These are phyloP conservation scores for Tyria jacobaeae DNA, from an alignment of 2,888 invertebrate species.

Conservation along the genomic window DNA sequence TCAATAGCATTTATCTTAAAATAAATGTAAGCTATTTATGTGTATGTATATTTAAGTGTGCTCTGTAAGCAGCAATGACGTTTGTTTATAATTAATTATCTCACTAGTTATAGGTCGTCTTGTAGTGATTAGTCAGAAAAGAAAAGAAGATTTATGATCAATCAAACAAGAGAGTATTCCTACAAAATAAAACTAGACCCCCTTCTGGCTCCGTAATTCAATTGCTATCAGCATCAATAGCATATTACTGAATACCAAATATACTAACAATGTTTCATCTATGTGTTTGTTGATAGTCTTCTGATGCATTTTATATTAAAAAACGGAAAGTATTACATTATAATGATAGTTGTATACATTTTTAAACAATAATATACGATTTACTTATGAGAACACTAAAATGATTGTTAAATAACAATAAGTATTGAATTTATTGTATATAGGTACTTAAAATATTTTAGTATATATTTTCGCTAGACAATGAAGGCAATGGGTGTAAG, in stretches of 20 bases:
- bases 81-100: not conserved
- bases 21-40: not conserved
- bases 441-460: not conserved
- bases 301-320: not conserved
- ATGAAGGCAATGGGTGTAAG: not conserved
- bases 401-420: not conserved
- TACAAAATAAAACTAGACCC: not conserved
- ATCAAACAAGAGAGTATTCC: too few species aligned
- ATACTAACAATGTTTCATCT: not conserved
- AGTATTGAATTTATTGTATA: too few species aligned
- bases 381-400: not conserved
- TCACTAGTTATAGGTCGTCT: slow-evolving; percentile 2
- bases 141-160: too few species aligned
- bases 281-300: not conserved
- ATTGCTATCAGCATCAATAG: not conserved
- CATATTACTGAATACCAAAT: not conserved
- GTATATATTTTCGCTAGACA: not conserved
- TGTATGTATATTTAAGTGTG: too few species aligned
- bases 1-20: not conserved
- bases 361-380: not conserved
- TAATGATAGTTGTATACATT: not conserved
- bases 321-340: not conserved
- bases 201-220: not conserved
- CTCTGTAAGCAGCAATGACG: not conserved
- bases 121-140: not conserved